Conservation (phyloP, 2,888 invertebrate species). For the Ichneumoninae sp. region DNA sequence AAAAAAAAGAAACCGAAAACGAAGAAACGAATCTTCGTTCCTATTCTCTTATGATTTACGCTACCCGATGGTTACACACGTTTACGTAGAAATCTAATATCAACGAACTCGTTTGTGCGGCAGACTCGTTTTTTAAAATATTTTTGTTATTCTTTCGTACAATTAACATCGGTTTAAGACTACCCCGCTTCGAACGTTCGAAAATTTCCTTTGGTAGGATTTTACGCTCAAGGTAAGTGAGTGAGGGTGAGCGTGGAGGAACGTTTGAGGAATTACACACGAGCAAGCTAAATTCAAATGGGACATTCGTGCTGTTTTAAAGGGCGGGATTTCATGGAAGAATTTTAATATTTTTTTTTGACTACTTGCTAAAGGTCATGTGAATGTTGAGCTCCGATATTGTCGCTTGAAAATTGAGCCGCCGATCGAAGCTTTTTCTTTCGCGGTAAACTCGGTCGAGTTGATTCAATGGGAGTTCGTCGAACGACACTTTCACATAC, state of each 20-base stretch:
- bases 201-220: neutral
- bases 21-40: neutral
- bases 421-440: neutral
- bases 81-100: slow-evolving; percentile 5
- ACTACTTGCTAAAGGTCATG: neutral
- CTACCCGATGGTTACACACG: neutral
- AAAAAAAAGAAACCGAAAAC: neutral
- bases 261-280: slow-evolving; percentile 36
- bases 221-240: slow-evolving; percentile 35
- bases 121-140: neutral
- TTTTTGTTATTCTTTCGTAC: slow-evolving; percentile 20
- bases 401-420: neutral
- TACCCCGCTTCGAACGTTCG: slow-evolving; percentile 44
- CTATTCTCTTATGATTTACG: slow-evolving; percentile 7
- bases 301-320: neutral
- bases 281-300: slow-evolving; percentile 29
- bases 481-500: slow-evolving; percentile 1
- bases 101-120: neutral
- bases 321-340: neutral
- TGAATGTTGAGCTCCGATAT: neutral
- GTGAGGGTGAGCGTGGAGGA: slow-evolving; percentile 32
- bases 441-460: neutral
- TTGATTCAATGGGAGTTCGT: neutral
- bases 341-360: neutral
- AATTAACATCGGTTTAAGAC: slow-evolving; percentile 41